Evolutionary conservation across 2,113 vertebrate species (phyloP).

Genomic region (Leucopsar rothschildi): DNA sequence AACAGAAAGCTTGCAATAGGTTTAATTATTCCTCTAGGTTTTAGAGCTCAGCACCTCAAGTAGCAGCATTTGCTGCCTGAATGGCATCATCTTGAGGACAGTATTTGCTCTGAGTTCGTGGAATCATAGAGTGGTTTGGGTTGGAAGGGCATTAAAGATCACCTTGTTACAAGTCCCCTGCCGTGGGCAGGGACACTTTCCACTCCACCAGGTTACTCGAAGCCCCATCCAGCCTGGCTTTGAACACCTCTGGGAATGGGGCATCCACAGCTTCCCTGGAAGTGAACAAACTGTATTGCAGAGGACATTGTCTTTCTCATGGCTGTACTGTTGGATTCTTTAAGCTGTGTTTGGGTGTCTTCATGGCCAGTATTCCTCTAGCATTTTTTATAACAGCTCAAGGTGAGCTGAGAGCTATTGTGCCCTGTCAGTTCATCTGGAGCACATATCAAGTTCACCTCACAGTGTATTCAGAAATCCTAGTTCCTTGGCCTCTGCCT

Average conservation of each 20-base stretch:
- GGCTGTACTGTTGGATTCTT: background rate
- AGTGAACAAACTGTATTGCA: background rate
- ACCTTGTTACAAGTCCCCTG: background rate
- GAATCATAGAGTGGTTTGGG: background rate
- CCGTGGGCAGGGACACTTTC: background rate
- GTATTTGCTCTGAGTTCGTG: background rate
- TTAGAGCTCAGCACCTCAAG: background rate
- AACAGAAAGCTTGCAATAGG: background rate
- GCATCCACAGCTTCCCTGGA: background rate
- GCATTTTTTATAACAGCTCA: background rate
- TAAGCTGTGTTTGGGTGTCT: background rate
- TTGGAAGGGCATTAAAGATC: background rate
- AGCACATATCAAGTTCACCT: background rate
- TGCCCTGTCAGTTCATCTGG: background rate
- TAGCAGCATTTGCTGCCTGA: background rate
- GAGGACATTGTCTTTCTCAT: background rate
- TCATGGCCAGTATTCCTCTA: background rate
- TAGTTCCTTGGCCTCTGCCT: background rate
- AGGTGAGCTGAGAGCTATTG: background rate
- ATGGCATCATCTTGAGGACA: background rate
- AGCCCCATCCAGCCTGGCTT: background rate
- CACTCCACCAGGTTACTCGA: background rate
- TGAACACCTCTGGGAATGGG: background rate
- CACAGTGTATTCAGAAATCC: background rate
- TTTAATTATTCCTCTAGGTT: background rate